phyloP scores from a whole-genome alignment of 2,888 invertebrate species.

The Thysanoteuthis rhombus region DNA sequence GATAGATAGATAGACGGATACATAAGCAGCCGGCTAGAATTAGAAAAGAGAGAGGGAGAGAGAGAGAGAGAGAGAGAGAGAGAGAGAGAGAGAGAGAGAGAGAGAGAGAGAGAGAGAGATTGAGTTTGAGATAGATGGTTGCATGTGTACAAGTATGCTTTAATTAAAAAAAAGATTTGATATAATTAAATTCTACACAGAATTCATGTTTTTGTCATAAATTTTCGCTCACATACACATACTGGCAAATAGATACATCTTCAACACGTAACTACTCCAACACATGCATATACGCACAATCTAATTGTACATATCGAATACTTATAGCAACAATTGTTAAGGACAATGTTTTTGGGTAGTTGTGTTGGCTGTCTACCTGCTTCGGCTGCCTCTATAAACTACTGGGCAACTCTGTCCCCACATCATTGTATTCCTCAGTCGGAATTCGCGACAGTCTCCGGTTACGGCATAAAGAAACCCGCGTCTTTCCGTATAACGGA shows the following conservation, averaged over 20 bases:
- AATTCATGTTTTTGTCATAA: no score
- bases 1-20: neutral
- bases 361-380: conserved; percentile 18
- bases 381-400: conserved; percentile 16
- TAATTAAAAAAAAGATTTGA: no score
- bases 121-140: neutral
- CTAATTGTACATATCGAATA: neutral
- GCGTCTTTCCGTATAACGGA: conserved; percentile 17
- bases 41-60: no score
- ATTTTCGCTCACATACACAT: no score
- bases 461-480: conserved; percentile 16
- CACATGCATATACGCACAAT: neutral
- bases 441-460: neutral
- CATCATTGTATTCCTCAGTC: conserved; percentile 1
- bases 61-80: neutral
- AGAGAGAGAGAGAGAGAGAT: no score
- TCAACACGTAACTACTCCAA: neutral
- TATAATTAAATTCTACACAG: no score
- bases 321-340: neutral
- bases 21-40: neutral
- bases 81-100: neutral
- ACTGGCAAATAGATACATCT: neutral
- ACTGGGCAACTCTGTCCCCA: neutral
- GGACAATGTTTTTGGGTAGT: conserved; percentile 19
- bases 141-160: neutral